Percentiles rank a stretch among this genome's conserved stretches.
These are phyloP conservation scores for Coracopsis vasa DNA, from an alignment of 2,113 vertebrate species.

Conservation along the genomic window DNA sequence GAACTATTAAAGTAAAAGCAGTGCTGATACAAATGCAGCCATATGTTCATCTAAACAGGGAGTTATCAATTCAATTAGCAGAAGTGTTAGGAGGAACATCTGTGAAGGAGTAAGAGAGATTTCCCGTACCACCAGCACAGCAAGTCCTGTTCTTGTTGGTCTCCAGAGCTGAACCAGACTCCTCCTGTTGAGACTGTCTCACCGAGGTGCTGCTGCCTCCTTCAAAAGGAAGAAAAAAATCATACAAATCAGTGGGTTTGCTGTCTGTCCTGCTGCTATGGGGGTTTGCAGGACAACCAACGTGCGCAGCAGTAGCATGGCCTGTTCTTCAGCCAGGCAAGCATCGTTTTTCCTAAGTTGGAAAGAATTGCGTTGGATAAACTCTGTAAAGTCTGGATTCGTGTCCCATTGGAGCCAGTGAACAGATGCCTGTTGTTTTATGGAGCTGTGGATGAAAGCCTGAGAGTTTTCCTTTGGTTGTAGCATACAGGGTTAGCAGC, in stretches of 20 bases:
- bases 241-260: neutral
- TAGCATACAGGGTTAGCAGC: accelerated
- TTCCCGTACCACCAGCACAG: neutral
- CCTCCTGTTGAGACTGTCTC: neutral
- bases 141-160: neutral
- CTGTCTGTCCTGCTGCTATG: neutral
- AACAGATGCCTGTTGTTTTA: constrained; percentile 26
- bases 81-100: neutral
- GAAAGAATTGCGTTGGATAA: constrained; percentile 30
- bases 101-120: neutral
- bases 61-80: neutral
- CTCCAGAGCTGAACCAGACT: neutral
- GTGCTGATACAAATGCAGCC: neutral
- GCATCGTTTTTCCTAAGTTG: neutral
- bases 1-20: neutral
- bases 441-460: neutral
- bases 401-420: accelerated
- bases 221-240: neutral
- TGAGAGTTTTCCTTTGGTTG: neutral
- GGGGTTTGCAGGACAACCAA: neutral
- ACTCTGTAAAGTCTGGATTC: constrained; percentile 9
- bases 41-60: neutral
- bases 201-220: neutral
- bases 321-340: neutral
- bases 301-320: neutral